phyloP scores from a whole-genome alignment of 2,888 invertebrate species.

The Himalopsyche anomala region DNA sequence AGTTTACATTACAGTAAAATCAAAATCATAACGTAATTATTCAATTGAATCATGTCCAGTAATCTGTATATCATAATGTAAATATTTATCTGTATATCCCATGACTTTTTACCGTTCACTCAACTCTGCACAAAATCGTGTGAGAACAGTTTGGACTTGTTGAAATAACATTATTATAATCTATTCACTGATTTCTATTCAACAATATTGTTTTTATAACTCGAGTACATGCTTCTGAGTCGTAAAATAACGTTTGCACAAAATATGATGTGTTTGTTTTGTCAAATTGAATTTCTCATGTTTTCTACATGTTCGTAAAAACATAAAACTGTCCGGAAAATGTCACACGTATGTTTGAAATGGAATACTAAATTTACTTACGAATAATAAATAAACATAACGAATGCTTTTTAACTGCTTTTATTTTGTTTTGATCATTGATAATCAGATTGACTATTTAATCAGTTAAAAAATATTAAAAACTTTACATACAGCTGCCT shows the following conservation, averaged over 20 bases:
- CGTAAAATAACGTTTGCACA: conserved; percentile 4
- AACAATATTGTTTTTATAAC: conserved; percentile 30
- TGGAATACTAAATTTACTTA: no score
- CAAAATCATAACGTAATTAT: background rate
- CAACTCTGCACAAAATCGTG: background rate
- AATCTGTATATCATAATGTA: background rate
- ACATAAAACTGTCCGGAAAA: background rate
- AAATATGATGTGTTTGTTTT: background rate
- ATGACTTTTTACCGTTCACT: conserved; percentile 18
- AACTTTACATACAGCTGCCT: no score
- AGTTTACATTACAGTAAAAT: background rate
- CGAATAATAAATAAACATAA: no score
- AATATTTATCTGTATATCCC: background rate
- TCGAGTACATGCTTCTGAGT: background rate
- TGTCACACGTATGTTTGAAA: background rate
- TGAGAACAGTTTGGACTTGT: conserved; percentile 2
- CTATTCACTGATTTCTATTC: conserved; percentile 1
- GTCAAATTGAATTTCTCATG: conserved; percentile 15
- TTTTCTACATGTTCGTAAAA: background rate
- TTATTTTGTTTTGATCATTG: no score
- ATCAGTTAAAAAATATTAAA: no score
- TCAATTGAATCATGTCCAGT: conserved; percentile 12
- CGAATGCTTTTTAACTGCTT: no score
- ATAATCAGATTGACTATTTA: no score
- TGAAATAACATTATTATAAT: conserved; percentile 26